A percentile compares a stretch with the other conserved stretches of the same genome.
phyloP scores from a whole-genome alignment of 2,113 vertebrate genomes.

The Coryphaenoides rupestris region DNA sequence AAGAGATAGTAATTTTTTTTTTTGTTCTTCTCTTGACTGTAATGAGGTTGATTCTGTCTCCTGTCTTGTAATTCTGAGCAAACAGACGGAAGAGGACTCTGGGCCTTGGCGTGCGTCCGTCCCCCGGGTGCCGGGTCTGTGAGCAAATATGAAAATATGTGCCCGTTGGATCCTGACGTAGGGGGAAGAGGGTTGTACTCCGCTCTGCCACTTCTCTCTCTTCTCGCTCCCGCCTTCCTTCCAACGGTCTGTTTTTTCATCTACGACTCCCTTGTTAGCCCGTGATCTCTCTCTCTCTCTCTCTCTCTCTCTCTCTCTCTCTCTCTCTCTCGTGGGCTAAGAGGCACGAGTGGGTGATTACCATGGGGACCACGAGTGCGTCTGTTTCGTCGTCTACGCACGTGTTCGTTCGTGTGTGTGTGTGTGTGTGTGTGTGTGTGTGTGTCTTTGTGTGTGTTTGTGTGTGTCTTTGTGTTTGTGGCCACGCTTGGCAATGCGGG shows the following conservation, averaged over 20 bases:
- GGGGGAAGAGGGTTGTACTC: constrained; percentile 41
- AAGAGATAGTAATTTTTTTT: constrained; percentile 48
- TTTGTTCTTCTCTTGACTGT: constrained; percentile 36
- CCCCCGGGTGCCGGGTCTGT: constrained; percentile 55
- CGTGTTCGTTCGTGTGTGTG: background rate
- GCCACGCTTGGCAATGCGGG: background rate
- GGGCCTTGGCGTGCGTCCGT: constrained; percentile 55
- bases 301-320: constrained; percentile 42
- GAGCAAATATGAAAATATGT: constrained; percentile 61
- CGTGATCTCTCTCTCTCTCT: constrained; percentile 47
- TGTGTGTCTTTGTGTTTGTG: constrained; percentile 6
- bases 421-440: constrained; percentile 11
- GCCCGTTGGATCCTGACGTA: constrained; percentile 58
- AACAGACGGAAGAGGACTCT: constrained; percentile 59
- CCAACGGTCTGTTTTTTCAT: constrained; percentile 50
- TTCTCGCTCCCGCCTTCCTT: constrained; percentile 13
- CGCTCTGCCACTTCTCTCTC: constrained; percentile 39
- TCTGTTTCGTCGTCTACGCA: too few relatives aligned
- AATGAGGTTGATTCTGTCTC: constrained; percentile 56
- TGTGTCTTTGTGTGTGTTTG: constrained; percentile 13
- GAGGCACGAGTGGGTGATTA: constrained; percentile 43
- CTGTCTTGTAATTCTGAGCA: constrained; percentile 47
- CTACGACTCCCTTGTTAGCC: constrained; percentile 46
- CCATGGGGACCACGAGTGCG: constrained; percentile 18
- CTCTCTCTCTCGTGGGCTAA: constrained; percentile 42